Base-by-base conservation (phyloP, 2,888 invertebrate genomes). In the Cataglyphis rosenhaueri region DNA sequence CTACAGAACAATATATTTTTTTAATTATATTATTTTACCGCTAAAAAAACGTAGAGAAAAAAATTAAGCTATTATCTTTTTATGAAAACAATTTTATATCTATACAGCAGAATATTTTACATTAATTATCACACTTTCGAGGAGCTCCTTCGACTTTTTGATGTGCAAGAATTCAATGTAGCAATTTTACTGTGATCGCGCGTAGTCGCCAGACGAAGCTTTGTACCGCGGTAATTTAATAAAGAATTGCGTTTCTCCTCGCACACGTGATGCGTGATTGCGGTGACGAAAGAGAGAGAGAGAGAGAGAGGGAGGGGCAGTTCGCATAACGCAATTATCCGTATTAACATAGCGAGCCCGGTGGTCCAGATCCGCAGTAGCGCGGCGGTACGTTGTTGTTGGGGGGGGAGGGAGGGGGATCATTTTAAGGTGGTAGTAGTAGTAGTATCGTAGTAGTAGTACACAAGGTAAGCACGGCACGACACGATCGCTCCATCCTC, bases 291-390 rank as follows among this genome's bases (percentile, higher is more conserved):
- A 25, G 35, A 18, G 66, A 18, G 44, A 35, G 44, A 29, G 15
- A 41, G 41, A 32, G 32, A 32, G 32, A 32, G 32, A 35, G 48
- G 25, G n/a, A 21, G 75, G 29, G 62, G 18, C 35, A 29, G 66
- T 84, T 87, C 85, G 82, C 83, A 85, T 85, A 87, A 87, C 85
- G 87, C 87, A 91, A 91, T 91, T 91, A 91, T 89, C 88, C 85
- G 85, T 88, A 91, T 91, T 90, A 91, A 88, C 89, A 89, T 88
- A 89, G 84, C 87, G 70, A 78, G 48, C 86, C 86, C 86, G 91
- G 91, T 91, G 90, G 90, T 91, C 90, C 84, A 29, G 62, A 57
- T 78, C 41, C 35, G 35, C 78, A 44, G 75, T 65, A 65, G 61
- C 71, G 71, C 57, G 38, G 44, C 70, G 59, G 55, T 35, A 57